These are phyloP conservation scores for Siniperca chuatsi DNA, from an alignment of 2,113 vertebrate genomes.

Conservation along the genomic window DNA sequence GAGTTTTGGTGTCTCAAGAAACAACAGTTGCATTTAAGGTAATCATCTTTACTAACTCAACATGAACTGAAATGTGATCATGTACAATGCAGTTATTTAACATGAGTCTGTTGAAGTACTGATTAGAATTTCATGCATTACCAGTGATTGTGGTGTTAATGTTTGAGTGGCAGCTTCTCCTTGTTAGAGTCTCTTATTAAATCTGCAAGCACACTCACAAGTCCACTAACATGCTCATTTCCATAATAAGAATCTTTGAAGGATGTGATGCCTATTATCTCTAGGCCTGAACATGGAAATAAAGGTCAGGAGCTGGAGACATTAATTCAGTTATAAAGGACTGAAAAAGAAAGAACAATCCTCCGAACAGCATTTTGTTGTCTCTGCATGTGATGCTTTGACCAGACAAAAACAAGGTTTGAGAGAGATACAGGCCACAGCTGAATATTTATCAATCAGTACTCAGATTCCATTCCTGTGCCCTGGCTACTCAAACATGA, in stretches of 20 bases:
- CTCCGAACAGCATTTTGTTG: slow-evolving; percentile 52
- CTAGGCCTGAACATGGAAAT: slow-evolving; percentile 47
- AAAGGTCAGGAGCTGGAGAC: slow-evolving; percentile 65
- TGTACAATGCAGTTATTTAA: slow-evolving; percentile 14
- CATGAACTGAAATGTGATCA: background rate
- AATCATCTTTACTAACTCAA: background rate
- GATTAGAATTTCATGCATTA: slow-evolving; percentile 18
- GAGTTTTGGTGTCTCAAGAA: background rate
- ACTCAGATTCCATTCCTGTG: slow-evolving; percentile 52
- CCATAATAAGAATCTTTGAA: slow-evolving; percentile 68
- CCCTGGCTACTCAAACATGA: slow-evolving; percentile 25
- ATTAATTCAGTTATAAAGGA: slow-evolving; percentile 45
- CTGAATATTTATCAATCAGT: slow-evolving; percentile 66
- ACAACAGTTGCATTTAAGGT: background rate
- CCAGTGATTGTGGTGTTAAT: slow-evolving; percentile 21
- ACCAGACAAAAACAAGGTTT: slow-evolving; percentile 24
- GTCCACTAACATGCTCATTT: slow-evolving; percentile 64
- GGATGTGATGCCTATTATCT: slow-evolving; percentile 53
- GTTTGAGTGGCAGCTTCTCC: slow-evolving; percentile 65
- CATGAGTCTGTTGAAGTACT: background rate
- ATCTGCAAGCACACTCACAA: slow-evolving; percentile 56
- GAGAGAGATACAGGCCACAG: slow-evolving; percentile 14
- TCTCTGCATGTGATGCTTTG: slow-evolving; percentile 39
- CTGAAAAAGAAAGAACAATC: slow-evolving; percentile 16
- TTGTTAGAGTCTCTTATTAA: slow-evolving; percentile 70